Conservation (phyloP, 1,140 invertebrate species). For the Penaeus japonicus region DNA sequence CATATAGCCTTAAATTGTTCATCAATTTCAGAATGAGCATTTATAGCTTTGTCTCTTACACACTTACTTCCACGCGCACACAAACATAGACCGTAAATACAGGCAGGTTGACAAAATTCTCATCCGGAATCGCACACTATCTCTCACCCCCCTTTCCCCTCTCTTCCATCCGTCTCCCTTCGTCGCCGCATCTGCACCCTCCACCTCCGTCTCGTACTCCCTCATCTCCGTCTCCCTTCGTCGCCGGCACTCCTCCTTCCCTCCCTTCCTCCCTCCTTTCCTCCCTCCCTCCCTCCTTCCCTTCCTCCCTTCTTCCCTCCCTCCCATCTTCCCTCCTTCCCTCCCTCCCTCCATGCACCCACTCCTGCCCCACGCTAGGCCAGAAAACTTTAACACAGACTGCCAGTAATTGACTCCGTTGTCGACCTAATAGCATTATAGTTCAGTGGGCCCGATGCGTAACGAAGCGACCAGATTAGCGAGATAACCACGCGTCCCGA, state of each 20-base stretch:
- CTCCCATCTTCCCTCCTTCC: neutral
- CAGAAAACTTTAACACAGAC: constrained; percentile 48
- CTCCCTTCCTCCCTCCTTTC: neutral
- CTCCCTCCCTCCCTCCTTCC: neutral
- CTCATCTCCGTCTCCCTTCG: neutral
- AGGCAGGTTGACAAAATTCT: no score
- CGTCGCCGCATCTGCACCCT: neutral
- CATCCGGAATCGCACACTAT: no score
- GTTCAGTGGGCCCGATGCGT: constrained; percentile 41
- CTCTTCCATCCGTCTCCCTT: neutral
- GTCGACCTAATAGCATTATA: constrained; percentile 56
- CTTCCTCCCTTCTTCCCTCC: neutral
- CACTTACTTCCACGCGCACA: no score
- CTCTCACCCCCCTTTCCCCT: neutral
- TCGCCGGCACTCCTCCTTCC: neutral
- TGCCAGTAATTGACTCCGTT: constrained; percentile 53
- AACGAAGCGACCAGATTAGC: constrained; percentile 54
- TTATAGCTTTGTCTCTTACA: no score
- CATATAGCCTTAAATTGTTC: no score
- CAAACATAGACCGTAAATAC: no score
- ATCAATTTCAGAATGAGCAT: no score
- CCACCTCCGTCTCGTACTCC: neutral
- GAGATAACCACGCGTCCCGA: constrained; percentile 40
- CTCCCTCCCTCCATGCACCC: neutral
- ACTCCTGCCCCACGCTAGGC: neutral